phyloP scores from a whole-genome alignment of 2,888 invertebrate species.

The Hermaeophaga mercurialis region DNA sequence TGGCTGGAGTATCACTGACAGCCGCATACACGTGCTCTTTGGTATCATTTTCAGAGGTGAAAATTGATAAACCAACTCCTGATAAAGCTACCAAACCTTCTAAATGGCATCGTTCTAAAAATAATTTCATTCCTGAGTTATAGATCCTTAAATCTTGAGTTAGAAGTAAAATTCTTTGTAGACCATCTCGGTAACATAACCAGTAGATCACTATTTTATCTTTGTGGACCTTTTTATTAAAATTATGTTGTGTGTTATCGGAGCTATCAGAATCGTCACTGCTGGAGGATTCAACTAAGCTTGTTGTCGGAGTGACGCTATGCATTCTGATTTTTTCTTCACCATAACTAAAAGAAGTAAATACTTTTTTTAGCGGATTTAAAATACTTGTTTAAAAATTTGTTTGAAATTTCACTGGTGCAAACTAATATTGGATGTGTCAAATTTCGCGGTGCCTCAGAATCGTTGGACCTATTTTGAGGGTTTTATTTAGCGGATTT shows the following conservation, averaged over 20 bases:
- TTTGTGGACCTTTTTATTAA: constrained; percentile 68
- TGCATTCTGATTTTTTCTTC: constrained; percentile 76
- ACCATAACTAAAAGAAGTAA: constrained; percentile 61
- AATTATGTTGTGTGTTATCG: constrained; percentile 50
- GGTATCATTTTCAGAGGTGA: constrained; percentile 52
- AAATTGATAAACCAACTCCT: constrained; percentile 69
- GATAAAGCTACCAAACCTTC: constrained; percentile 73
- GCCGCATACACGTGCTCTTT: constrained; percentile 74
- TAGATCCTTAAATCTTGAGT: constrained; percentile 78
- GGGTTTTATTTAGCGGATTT: too few species aligned
- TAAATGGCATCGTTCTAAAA: constrained; percentile 70
- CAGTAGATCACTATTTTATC: constrained; percentile 81
- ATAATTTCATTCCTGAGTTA: constrained; percentile 64
- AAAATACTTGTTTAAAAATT: too few species aligned
- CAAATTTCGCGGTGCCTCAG: too few species aligned
- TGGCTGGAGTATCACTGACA: constrained; percentile 70
- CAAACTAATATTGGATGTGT: too few species aligned
- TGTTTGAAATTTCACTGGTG: too few species aligned
- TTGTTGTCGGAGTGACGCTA: constrained; percentile 63
- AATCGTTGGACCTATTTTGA: too few species aligned
- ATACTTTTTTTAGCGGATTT: too few species aligned
- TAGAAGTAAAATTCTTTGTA: constrained; percentile 75
- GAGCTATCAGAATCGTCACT: constrained; percentile 63
- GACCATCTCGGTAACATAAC: constrained; percentile 77
- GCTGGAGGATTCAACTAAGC: constrained; percentile 60